Percentiles rank a stretch among this genome's conserved stretches.
phyloP scores from a whole-genome alignment of 2,113 vertebrate genomes.

The Ailuropoda melanoleuca region DNA sequence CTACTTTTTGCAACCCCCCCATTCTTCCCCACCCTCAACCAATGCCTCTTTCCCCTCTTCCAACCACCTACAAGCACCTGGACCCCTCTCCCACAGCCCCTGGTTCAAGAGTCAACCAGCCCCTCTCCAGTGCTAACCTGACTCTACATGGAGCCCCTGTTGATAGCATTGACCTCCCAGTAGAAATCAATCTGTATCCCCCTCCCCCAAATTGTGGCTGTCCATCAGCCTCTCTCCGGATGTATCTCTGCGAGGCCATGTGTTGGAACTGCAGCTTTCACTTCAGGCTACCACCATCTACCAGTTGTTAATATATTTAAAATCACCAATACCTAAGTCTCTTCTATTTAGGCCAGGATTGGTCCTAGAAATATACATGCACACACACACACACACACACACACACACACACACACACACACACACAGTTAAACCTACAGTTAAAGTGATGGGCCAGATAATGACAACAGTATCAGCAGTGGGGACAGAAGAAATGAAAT shows the following conservation, averaged over 20 bases:
- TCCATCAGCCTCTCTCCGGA: neutral
- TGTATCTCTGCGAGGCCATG: neutral
- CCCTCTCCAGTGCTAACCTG: neutral
- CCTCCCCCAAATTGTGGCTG: neutral
- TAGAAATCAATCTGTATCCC: neutral
- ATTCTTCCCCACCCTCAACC: neutral
- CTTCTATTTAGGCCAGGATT: neutral
- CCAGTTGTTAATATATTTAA: neutral
- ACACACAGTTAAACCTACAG: neutral
- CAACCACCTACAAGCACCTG: neutral
- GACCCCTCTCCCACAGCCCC: neutral
- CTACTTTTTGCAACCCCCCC: neutral
- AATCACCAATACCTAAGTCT: neutral
- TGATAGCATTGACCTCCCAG: neutral
- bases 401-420: neutral
- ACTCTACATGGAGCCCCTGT: neutral
- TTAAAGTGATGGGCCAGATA: neutral
- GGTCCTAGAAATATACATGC: neutral
- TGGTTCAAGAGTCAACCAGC: neutral
- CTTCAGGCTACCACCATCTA: neutral
- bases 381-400: neutral
- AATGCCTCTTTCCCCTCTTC: neutral
- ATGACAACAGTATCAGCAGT: neutral
- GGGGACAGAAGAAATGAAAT: neutral
- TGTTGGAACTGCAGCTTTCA: neutral